Evolutionary conservation across 1,140 invertebrate genomes (phyloP).

Genomic region (Thrips palmi): DNA sequence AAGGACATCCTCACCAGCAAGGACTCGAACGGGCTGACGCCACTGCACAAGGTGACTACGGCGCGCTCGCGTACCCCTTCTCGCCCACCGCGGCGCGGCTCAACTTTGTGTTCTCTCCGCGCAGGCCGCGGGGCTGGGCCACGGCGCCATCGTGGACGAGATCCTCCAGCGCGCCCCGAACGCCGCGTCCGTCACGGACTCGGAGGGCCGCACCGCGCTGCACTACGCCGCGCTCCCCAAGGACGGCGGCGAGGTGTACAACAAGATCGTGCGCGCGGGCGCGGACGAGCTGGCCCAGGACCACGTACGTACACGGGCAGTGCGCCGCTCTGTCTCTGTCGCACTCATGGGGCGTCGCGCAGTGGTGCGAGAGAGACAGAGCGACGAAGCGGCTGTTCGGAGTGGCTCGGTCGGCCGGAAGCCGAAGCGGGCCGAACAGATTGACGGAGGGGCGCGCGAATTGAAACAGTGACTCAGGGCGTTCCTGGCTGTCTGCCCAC

Average conservation of each 20-base stretch:
- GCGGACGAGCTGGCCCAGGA: conserved; percentile 63
- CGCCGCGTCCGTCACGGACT: conserved; percentile 44
- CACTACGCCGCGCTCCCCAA: conserved; percentile 71
- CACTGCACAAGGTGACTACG: conserved; percentile 53
- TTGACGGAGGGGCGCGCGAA: too few relatives aligned
- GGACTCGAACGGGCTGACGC: conserved; percentile 59
- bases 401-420: too few relatives aligned
- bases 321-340: too few relatives aligned
- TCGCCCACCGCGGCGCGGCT: conserved; percentile 4
- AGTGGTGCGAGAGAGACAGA: too few relatives aligned
- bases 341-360: too few relatives aligned
- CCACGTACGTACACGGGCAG: conserved; percentile 61
- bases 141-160: conserved; percentile 48
- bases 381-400: too few relatives aligned
- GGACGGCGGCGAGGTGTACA: conserved; percentile 50
- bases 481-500: too few relatives aligned
- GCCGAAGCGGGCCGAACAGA: too few relatives aligned
- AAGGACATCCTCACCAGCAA: conserved; percentile 53
- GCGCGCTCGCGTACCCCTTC: not conserved
- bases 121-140: conserved; percentile 66
- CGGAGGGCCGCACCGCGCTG: conserved; percentile 71
- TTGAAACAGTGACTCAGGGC: too few relatives aligned
- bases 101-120: too few relatives aligned
- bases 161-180: conserved; percentile 50
- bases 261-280: conserved; percentile 50